These are phyloP conservation scores for Ommatoiulus sabulosus DNA, from an alignment of 2,888 invertebrate genomes.

Conservation along the genomic window DNA sequence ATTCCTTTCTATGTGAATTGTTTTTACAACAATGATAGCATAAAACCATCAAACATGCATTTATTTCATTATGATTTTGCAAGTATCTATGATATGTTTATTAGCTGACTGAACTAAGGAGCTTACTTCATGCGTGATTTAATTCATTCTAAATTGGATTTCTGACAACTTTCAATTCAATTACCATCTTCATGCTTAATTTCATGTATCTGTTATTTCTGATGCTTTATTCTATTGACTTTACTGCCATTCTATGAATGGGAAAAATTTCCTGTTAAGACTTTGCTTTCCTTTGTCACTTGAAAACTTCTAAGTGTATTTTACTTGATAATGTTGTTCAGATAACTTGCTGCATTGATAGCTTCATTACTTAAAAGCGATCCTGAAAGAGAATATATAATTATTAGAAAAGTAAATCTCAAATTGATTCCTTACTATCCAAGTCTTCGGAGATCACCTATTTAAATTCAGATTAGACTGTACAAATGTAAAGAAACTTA, in stretches of 20 bases:
- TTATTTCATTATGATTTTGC: not conserved
- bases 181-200: not conserved
- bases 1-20: not conserved
- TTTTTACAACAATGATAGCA: not conserved
- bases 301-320: not conserved
- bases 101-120: too few relatives aligned
- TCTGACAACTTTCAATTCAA: not conserved
- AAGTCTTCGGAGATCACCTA: constrained; percentile 31
- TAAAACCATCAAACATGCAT: not conserved
- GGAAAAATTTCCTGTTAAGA: not conserved
- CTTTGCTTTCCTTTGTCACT: not conserved
- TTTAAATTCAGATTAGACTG: constrained; percentile 21
- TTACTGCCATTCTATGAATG: not conserved
- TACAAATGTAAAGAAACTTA: constrained; percentile 8
- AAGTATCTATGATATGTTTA: too few relatives aligned
- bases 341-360: not conserved
- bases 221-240: not conserved
- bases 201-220: not conserved
- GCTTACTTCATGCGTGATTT: too few relatives aligned
- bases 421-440: constrained; percentile 17
- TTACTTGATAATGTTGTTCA: not conserved
- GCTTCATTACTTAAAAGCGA: not conserved
- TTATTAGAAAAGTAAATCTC: not conserved
- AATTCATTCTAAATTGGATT: not conserved
- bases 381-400: not conserved